Percentiles rank a stretch among this genome's conserved stretches.
Conservation (phyloP, 2,113 vertebrate species). For the Budorcas taxicolor region DNA sequence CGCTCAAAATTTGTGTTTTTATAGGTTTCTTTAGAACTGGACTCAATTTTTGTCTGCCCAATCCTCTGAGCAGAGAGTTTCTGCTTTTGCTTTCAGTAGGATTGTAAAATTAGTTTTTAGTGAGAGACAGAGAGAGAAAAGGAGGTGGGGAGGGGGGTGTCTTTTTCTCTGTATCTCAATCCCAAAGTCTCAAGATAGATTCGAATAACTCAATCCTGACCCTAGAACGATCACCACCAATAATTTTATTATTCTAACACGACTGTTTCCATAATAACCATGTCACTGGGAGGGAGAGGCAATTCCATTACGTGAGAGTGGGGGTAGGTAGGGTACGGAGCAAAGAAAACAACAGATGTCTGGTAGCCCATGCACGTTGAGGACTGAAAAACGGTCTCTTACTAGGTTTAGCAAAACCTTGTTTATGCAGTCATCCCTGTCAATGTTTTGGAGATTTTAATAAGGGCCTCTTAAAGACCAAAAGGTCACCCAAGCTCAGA, state of each 20-base stretch:
- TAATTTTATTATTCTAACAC: not conserved
- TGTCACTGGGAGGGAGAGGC: not conserved
- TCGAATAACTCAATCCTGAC: not conserved
- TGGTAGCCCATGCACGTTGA: not conserved
- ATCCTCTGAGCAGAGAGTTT: not conserved
- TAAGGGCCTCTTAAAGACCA: not conserved
- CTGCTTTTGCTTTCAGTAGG: not conserved
- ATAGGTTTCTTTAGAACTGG: not conserved
- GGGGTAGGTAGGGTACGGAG: not conserved
- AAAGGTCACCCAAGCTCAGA: not conserved
- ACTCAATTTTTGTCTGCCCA: not conserved
- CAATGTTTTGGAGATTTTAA: not conserved
- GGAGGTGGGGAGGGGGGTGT: not conserved
- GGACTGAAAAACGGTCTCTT: not conserved
- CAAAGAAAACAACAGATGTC: conserved; percentile 9
- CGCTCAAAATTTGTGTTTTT: not conserved
- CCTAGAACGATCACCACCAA: not conserved
- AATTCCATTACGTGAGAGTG: not conserved
- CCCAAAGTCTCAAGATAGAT: not conserved
- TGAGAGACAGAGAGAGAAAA: not conserved
- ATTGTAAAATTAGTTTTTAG: not conserved
- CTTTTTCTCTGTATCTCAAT: not conserved
- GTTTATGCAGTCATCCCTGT: not conserved
- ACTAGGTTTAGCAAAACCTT: not conserved
- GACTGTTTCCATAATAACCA: not conserved